Evolutionary conservation across 2,888 invertebrate genomes (phyloP).

Genomic region (Sclerodermus sp.): DNA sequence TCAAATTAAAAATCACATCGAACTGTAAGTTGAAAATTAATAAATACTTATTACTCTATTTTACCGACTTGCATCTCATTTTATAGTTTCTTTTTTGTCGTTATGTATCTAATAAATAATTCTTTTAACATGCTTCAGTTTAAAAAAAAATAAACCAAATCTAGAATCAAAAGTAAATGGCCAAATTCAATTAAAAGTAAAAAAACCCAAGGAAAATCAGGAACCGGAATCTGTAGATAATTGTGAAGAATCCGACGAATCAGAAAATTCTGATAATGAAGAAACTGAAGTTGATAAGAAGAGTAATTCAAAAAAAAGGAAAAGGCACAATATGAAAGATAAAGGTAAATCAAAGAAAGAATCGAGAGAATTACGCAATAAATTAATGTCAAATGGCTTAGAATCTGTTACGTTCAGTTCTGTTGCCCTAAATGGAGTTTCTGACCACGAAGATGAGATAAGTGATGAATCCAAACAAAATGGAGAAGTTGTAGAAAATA

Average conservation of each 20-base stretch:
- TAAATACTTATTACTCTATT: slow-evolving; percentile 2
- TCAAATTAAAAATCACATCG: slow-evolving; percentile 49
- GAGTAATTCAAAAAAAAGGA: slow-evolving; percentile 46
- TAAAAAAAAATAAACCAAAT: too few species aligned
- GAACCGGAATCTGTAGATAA: too few species aligned
- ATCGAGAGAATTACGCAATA: slow-evolving; percentile 55
- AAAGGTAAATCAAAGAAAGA: slow-evolving; percentile 59
- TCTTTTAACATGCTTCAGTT: slow-evolving; percentile 16
- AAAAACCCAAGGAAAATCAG: too few species aligned
- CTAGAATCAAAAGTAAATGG: too few species aligned
- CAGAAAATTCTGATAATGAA: slow-evolving; percentile 17
- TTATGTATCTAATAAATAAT: too few species aligned
- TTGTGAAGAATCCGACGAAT: too few species aligned
- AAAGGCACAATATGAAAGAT: slow-evolving; percentile 47
- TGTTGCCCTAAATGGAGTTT: slow-evolving; percentile 25
- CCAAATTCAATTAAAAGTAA: too few species aligned
- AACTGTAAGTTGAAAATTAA: slow-evolving; percentile 30
- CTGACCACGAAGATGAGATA: slow-evolving; percentile 12
- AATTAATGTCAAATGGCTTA: slow-evolving; percentile 59
- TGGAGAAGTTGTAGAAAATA: slow-evolving; percentile 10
- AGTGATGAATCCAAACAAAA: slow-evolving; percentile 25
- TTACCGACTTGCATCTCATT: background rate
- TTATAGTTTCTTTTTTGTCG: slow-evolving; percentile 1
- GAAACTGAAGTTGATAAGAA: slow-evolving; percentile 45
- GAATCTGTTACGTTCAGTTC: slow-evolving; percentile 48